Conservation (phyloP, 37 sponge, comb jelly and placozoan genomes). For the Spongia lamella region DNA sequence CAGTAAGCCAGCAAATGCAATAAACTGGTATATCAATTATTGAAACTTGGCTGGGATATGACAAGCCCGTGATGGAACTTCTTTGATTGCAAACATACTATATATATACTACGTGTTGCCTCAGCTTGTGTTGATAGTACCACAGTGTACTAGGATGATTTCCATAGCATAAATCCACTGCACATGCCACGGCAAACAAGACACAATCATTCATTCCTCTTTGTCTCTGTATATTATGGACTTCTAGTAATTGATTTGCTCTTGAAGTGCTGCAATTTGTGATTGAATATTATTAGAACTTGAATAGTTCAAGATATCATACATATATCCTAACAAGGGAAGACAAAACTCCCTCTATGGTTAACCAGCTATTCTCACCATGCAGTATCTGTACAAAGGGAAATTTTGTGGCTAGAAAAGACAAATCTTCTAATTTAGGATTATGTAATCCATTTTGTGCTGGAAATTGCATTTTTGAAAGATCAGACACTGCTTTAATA, state of each 20-base stretch:
- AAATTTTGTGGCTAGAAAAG: background rate
- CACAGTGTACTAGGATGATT: background rate
- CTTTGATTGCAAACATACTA: background rate
- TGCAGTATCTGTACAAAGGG: slow-evolving; percentile 20
- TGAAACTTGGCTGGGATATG: no score
- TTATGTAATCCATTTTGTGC: slow-evolving; percentile 2
- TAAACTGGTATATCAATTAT: background rate
- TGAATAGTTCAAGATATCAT: slow-evolving; percentile 6
- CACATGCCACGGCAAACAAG: slow-evolving; percentile 9
- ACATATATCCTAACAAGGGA: slow-evolving; percentile 4
- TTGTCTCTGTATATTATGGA: background rate
- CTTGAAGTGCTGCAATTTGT: background rate
- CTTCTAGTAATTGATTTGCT: background rate
- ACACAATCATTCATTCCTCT: slow-evolving; percentile 21
- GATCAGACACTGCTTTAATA: background rate
- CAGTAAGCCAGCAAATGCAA: slow-evolving; percentile 10
- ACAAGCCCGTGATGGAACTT: slow-evolving; percentile 2
- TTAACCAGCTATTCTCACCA: slow-evolving; percentile 21
- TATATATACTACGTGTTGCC: slow-evolving; percentile 1
- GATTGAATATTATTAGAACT: background rate
- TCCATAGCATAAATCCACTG: slow-evolving; percentile 9
- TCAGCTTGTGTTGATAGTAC: slow-evolving; percentile 10
- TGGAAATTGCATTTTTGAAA: slow-evolving; percentile 1
- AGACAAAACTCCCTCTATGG: slow-evolving; percentile 3
- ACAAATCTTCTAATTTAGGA: slow-evolving; percentile 3